A percentile compares a stretch with the other conserved stretches of the same genome.
phyloP scores from a whole-genome alignment of 2,113 vertebrate genomes.

The Numida meleagris region DNA sequence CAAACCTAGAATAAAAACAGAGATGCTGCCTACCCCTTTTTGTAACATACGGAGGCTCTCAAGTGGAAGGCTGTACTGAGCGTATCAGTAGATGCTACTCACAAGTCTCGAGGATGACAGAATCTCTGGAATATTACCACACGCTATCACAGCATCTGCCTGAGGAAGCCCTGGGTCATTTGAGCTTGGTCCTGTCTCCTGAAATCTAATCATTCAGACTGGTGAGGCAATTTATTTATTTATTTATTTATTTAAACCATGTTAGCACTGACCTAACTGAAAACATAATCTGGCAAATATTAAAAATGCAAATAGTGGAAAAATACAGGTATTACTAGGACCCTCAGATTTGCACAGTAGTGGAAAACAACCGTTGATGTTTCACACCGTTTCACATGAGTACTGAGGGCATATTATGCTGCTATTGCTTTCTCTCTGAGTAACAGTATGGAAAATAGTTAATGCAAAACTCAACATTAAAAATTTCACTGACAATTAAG shows the following conservation, averaged over 20 bases:
- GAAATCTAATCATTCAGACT: not conserved
- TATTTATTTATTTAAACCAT: too few relatives aligned
- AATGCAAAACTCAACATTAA: conserved; percentile 49
- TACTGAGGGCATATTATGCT: not conserved
- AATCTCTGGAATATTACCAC: not conserved
- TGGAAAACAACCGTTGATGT: not conserved
- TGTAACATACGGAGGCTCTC: not conserved
- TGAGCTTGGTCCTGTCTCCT: not conserved
- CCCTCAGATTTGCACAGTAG: not conserved
- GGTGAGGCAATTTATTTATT: not conserved
- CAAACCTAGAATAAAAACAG: not conserved
- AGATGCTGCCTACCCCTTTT: not conserved
- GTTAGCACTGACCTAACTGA: not conserved
- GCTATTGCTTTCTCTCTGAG: conserved; percentile 6
- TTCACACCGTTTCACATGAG: not conserved
- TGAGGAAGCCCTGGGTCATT: not conserved
- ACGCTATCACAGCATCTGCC: not conserved
- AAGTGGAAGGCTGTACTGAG: not conserved
- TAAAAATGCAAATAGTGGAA: not conserved
- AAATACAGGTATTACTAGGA: not conserved
- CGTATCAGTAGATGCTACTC: not conserved
- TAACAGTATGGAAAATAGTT: conserved; percentile 25
- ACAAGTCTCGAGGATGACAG: not conserved
- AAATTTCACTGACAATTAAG: conserved; percentile 65
- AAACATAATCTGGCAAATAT: not conserved